Base-by-base conservation (phyloP, 2,797 vertebrate genomes). In the Cossypha dichroa region DNA sequence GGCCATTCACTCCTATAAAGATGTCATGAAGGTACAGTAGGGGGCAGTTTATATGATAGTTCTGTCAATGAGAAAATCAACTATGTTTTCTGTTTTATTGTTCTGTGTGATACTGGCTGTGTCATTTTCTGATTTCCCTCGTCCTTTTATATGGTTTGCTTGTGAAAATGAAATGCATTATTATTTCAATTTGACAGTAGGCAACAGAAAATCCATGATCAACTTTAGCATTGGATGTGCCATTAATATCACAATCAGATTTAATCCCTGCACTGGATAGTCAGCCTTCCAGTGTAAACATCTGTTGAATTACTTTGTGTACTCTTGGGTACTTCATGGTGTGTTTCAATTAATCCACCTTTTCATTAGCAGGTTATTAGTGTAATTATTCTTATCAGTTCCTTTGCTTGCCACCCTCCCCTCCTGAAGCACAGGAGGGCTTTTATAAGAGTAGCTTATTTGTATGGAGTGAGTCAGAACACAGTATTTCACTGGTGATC, bases 1-100 rank as follows among this genome's bases (percentile, higher is more conserved):
- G 73, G 97, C 94, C 58, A 96, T 98, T 84, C 98, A 96, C 9
- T 98, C 98, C 38, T 99, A 99, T 95, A 98, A 97, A 93, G 99
- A 99, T 62, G 98, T 99, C 88, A 98, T 99, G 95, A 99, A 99
- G 98, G 99, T 99, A 97, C 66, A 95, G 87, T 79, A 55, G 22
- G 52, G 25, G 56, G 38, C 13, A 20, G 16, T 72, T 96, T 84
- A 59, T 16, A 14, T 58, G 43, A 6, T 73, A 29, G 15, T 67
- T 94, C 74, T 91, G 10, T 49, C 63, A 59, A 13, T 43, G 41
- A 84, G 72, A 83, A 93, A 62, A 90, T n/a, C 23, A 75, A 28
- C 33, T 67, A 15, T 52, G 1, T 63, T 84, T 85, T 67, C 59
- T 3, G 0, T 41, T 12, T 72, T 94, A 22, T 9, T 66, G 16